These are phyloP conservation scores for Nomada hirtipes DNA, from an alignment of 2,888 invertebrate genomes.

Conservation along the genomic window DNA sequence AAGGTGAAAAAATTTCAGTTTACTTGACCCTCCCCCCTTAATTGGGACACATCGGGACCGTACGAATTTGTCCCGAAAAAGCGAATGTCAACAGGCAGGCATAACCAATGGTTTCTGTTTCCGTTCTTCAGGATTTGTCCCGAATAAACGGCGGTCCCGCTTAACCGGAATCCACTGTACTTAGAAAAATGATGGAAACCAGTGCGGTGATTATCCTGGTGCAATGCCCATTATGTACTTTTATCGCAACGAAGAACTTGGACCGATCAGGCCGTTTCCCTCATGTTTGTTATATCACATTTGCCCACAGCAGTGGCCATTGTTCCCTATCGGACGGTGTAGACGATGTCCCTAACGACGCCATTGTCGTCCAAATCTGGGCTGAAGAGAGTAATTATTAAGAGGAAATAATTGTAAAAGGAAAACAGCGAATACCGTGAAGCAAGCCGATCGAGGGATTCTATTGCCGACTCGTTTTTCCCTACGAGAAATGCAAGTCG, in stretches of 20 bases:
- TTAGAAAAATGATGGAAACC: too few relatives aligned
- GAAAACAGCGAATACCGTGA: not conserved
- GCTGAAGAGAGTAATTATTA: constrained; percentile 40
- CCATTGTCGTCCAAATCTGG: constrained; percentile 62
- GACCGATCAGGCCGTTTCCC: constrained; percentile 17
- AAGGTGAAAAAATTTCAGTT: too few relatives aligned
- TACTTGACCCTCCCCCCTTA: too few relatives aligned
- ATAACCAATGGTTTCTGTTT: too few relatives aligned
- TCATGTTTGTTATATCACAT: not conserved
- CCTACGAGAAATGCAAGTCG: too few relatives aligned
- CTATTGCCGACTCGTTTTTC: not conserved
- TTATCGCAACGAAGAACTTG: too few relatives aligned
- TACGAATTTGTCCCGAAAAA: too few relatives aligned
- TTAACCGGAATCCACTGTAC: too few relatives aligned
- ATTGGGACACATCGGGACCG: too few relatives aligned
- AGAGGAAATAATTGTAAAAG: constrained; percentile 5
- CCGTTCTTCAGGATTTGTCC: too few relatives aligned
- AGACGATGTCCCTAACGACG: constrained; percentile 66
- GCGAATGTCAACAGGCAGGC: too few relatives aligned
- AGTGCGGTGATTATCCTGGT: not conserved
- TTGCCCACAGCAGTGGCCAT: constrained; percentile 41
- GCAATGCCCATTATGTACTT: not conserved
- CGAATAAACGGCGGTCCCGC: too few relatives aligned
- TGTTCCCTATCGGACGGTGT: constrained; percentile 38
- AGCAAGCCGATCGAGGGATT: not conserved